Base-by-base conservation (phyloP, 2,888 invertebrate genomes). In the Lysandra bellargus region DNA sequence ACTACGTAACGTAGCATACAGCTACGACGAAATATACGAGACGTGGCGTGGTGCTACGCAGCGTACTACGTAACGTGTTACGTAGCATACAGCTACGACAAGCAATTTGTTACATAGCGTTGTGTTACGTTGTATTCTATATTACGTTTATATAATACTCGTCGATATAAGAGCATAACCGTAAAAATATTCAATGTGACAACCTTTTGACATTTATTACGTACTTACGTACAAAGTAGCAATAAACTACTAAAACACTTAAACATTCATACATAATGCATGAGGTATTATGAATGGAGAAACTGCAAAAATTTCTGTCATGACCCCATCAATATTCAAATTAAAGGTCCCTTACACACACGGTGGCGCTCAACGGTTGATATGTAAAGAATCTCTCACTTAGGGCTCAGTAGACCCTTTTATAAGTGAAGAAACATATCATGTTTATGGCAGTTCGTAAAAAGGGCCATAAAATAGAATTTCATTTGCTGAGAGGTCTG, bases 361-460 rank as follows among this genome's bases (percentile, higher is more conserved):
- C 88, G 88, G 87, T 85, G 84, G 90, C 91, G 92, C 92, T 93
- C 92, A 91, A 90, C 85, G 88, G 88, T 86, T 88, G 91, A 91
- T 92, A 90, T 89, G 90, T 85, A 90, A 92, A 93, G 91, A 92
- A 92, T 92, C 88, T 90, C 88, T 90, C 91, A 91, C 92, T 92
- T 91, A 91, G 87, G 89, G 87, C 90, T 86, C 86, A 84, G 84
- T 82, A 89, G 90, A 92, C 92, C 92, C 92, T 92, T 93, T 92
- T 92, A 92, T 79, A 74, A 89, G 90, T 85, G 89, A 92, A 93
- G 92, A 92, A 91, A 92, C 91, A 92, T 92, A 92, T 92, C 91
- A 91, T 91, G 92, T 92, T 90, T 91, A 91, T 92, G 89, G 88
- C 89, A 88, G 87, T 53, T 49, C 76, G 76, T 76, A 76, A 76